These are phyloP conservation scores for Argyresthia goedartella DNA, from an alignment of 2,888 invertebrate genomes.

Conservation along the genomic window DNA sequence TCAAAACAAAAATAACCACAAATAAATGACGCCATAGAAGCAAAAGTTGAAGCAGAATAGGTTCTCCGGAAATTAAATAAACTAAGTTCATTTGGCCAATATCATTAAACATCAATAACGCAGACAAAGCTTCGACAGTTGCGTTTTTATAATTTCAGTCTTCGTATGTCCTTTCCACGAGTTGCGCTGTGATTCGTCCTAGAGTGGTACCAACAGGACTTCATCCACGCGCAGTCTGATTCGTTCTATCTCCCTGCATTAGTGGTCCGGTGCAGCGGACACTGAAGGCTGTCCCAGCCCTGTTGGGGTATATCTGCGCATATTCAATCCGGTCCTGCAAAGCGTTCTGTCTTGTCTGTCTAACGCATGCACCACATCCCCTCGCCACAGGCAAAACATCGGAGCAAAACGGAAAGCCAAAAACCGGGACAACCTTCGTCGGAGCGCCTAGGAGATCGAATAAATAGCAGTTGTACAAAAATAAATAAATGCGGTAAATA, in stretches of 20 bases:
- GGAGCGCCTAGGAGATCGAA: constrained; percentile 57
- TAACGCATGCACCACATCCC: constrained; percentile 58
- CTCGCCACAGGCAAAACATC: constrained; percentile 32
- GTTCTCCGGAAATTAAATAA: constrained; percentile 70
- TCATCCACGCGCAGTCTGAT: constrained; percentile 9
- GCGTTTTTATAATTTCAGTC: constrained; percentile 5
- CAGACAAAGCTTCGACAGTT: constrained; percentile 48
- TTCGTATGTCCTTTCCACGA: not conserved
- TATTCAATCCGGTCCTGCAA: constrained; percentile 50
- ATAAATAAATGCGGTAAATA: constrained; percentile 68
- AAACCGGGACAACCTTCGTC: constrained; percentile 73
- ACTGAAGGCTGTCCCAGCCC: constrained; percentile 68
- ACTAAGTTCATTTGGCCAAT: constrained; percentile 67
- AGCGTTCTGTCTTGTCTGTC: constrained; percentile 44
- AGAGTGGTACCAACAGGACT: constrained; percentile 8
- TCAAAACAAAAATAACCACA: constrained; percentile 39
- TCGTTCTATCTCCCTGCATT: not conserved
- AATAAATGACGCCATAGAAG: constrained; percentile 64
- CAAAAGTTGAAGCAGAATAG: constrained; percentile 69
- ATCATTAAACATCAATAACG: constrained; percentile 50
- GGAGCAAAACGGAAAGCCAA: constrained; percentile 68
- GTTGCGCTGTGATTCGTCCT: not conserved
- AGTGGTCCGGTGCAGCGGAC: not conserved
- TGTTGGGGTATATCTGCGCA: constrained; percentile 19
- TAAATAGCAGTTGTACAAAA: constrained; percentile 51